Evolutionary conservation across 2,113 vertebrate genomes (phyloP).

Genomic region (Toxostoma redivivum): DNA sequence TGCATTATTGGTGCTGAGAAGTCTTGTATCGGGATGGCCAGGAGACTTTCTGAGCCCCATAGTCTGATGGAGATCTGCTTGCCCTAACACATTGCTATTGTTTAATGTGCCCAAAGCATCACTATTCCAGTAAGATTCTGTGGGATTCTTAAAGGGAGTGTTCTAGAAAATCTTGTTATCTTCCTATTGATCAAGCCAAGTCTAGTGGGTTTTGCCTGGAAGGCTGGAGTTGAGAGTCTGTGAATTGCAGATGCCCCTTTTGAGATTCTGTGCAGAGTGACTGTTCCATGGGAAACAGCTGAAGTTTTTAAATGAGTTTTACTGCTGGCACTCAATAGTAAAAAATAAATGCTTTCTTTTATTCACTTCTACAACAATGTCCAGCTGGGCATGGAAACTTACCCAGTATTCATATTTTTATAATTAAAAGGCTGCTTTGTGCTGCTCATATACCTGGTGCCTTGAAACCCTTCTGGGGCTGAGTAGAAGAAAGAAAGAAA

Average conservation of each 20-base stretch:
- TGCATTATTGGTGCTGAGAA: neutral
- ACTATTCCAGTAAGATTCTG: neutral
- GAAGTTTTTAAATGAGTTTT: neutral
- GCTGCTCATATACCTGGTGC: neutral
- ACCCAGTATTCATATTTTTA: neutral
- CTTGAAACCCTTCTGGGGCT: neutral
- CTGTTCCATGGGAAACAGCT: neutral
- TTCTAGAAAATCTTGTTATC: neutral
- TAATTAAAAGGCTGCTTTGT: neutral
- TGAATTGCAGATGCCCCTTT: neutral
- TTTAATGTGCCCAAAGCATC: neutral
- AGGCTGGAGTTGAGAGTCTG: neutral
- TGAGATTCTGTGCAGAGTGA: neutral
- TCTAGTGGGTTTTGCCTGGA: neutral
- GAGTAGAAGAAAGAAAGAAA: neutral
- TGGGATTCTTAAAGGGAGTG: neutral
- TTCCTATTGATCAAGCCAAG: neutral
- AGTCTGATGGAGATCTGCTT: neutral
- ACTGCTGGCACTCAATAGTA: neutral
- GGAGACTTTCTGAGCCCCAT: neutral
- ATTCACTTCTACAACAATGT: neutral
- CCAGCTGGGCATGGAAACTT: neutral
- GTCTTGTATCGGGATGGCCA: accelerated
- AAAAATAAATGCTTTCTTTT: neutral
- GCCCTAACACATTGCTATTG: neutral